These are phyloP conservation scores for Sebastolobus alascanus DNA, from an alignment of 2,797 vertebrate genomes.

Conservation along the genomic window DNA sequence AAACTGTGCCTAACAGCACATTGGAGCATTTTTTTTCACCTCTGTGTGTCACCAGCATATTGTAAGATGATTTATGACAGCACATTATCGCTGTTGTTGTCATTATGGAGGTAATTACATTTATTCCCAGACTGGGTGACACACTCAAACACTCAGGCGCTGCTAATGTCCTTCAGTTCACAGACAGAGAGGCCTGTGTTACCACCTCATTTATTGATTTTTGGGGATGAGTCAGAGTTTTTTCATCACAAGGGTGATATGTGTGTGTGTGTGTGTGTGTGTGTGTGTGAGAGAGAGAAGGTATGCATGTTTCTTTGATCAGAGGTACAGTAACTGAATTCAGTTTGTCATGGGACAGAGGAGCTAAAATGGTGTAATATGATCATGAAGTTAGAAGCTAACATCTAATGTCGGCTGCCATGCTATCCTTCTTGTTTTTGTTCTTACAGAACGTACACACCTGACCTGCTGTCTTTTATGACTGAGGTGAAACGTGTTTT, in stretches of 20 bases:
- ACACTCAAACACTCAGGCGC: conserved; percentile 36
- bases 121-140: conserved; percentile 42
- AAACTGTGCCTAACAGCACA: not conserved
- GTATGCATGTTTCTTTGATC: conserved; percentile 40
- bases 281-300: not conserved
- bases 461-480: not conserved
- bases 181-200: conserved; percentile 68
- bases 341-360: conserved; percentile 33
- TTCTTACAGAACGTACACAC: not conserved
- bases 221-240: conserved; percentile 75
- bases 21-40: not conserved
- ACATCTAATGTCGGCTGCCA: not conserved
- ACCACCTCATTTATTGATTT: conserved; percentile 75
- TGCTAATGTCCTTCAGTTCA: conserved; percentile 64
- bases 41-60: not conserved
- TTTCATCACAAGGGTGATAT: conserved; percentile 60
- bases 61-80: not conserved
- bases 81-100: conserved; percentile 16
- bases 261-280: not conserved
- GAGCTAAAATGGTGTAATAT: conserved; percentile 37
- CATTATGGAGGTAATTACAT: conserved; percentile 37
- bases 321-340: conserved; percentile 45
- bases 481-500: not conserved
- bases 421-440: not conserved
- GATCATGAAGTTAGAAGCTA: conserved; percentile 27